These are phyloP conservation scores for Anthopleura xanthogrammica DNA, from an alignment of 92 coral and sea anemone genomes.

Conservation along the genomic window DNA sequence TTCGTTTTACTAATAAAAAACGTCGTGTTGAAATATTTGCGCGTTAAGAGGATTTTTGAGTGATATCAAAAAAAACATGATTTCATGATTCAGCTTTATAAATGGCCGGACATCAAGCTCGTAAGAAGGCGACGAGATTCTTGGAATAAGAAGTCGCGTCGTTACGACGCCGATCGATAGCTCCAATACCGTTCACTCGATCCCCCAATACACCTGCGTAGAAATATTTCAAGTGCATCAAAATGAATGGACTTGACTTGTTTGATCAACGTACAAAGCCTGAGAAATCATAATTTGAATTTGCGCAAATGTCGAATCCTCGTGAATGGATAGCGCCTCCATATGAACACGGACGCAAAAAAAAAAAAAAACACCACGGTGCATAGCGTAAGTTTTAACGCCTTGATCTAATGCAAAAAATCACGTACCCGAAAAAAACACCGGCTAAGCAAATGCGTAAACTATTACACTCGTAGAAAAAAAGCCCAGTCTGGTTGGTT, in stretches of 20 bases:
- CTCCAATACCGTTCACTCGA: neutral
- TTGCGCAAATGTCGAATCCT: neutral
- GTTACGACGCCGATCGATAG: neutral
- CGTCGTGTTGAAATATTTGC: neutral
- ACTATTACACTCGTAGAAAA: neutral
- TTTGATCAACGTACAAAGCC: neutral
- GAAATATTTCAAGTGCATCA: neutral
- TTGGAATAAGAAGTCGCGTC: neutral
- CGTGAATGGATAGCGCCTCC: neutral
- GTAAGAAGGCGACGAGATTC: neutral
- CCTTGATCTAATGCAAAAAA: too few species aligned
- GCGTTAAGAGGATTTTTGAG: neutral
- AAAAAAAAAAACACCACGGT: neutral
- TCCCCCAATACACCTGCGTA: neutral
- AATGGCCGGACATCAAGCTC: neutral
- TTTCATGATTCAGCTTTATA: neutral
- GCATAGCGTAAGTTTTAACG: too few species aligned
- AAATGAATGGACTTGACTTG: neutral
- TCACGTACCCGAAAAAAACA: too few species aligned
- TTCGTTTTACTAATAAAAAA: too few species aligned
- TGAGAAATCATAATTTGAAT: neutral
- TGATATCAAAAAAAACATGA: neutral
- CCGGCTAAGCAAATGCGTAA: neutral
- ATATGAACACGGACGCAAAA: neutral
- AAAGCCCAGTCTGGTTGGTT: neutral